Base-by-base conservation (phyloP, 2,888 invertebrate species). In the Metacarcinus magister region DNA sequence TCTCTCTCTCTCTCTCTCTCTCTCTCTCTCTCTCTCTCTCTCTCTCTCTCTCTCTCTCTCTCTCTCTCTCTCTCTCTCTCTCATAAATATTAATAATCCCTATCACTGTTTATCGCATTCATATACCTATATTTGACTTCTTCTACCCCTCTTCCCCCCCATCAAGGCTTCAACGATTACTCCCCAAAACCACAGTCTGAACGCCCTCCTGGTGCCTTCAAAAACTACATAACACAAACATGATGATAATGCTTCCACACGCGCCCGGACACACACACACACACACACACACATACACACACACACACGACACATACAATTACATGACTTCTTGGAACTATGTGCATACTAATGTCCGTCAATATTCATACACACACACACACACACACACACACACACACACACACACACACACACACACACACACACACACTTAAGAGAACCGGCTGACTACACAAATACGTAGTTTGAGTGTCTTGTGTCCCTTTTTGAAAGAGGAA, bases 241-340 rank as follows among this genome's bases (percentile, higher is more conserved):
- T 23, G 23, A 67, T 67, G 23, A 48, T 48, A 48, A 67, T 23
- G 10, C 67, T n/a, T 19, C n/a, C 54, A 54, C 54, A 54, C 54
- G 8, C 54, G 16, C 54, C 8, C 54, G 8, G 13, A 54, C 54
- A 54, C 54, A 54, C 54, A 67, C 67, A 67, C 67, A 67, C 67
- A 67, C 82, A 82, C 82, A 82, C 82, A 82, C 82, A 82, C 82
- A 82, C 82, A 82, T 32, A 82, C 82, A 82, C 82, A 82, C 82
- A 32, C 82, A 82, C 82, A 32, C 19, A 82, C 82, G 32, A 0
- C 28, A 13, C 82, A 82, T 13, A 82, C 28, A 82, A 67, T 82
- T 32, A 82, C 28, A 32, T 5, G 7, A 82, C 82, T 82, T 82
- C 82, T 82, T 28, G 82, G 32, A 82, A 82, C 28, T 82, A 82